Evolutionary conservation across 2,888 invertebrate species (phyloP).

Genomic region (Leptinotarsa haldemani): DNA sequence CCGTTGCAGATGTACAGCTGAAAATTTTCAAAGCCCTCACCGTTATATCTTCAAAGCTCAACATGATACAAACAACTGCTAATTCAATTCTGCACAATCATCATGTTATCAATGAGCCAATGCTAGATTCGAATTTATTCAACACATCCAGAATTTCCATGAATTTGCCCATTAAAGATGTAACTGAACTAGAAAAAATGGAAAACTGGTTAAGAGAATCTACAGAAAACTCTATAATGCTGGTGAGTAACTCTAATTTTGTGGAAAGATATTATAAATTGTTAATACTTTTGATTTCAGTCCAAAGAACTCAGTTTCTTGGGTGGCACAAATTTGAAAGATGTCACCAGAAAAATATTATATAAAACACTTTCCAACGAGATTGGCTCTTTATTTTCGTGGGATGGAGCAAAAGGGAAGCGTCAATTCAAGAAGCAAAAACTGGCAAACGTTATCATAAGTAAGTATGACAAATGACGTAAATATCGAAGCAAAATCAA

Average conservation of each 20-base stretch:
- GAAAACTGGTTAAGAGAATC: neutral
- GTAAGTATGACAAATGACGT: neutral
- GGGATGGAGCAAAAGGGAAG: conserved; percentile 1
- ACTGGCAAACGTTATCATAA: conserved; percentile 3
- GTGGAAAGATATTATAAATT: neutral
- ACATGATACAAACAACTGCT: neutral
- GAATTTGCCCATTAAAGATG: neutral
- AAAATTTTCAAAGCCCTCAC: neutral
- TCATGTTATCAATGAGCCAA: neutral
- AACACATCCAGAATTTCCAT: neutral
- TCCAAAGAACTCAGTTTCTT: neutral
- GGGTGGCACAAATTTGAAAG: neutral
- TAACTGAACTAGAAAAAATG: neutral
- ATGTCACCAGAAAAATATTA: neutral
- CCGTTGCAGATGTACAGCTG: neutral
- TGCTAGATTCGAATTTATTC: neutral
- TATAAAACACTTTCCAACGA: neutral
- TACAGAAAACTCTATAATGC: neutral
- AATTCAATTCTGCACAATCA: neutral
- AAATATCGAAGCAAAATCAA: too few species aligned
- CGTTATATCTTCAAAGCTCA: neutral
- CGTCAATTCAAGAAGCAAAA: neutral
- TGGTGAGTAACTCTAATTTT: neutral
- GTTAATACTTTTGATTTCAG: neutral
- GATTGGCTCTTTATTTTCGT: neutral